Conservation (phyloP, 2,113 vertebrate genomes). For the Megaceryle torquata region DNA sequence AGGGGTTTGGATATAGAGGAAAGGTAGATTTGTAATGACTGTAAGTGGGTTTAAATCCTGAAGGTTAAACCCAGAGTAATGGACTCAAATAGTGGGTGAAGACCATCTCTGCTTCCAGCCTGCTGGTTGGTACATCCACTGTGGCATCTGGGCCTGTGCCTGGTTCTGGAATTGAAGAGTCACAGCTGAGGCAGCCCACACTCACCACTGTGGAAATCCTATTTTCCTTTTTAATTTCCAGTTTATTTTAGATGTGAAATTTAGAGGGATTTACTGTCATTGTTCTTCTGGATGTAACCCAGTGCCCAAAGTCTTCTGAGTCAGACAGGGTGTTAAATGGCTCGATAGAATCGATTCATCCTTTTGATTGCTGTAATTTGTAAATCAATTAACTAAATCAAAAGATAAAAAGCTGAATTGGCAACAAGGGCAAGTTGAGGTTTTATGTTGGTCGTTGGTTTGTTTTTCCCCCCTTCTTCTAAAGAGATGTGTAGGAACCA, state of each 20-base stretch:
- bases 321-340: background rate
- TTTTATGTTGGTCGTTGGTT: background rate
- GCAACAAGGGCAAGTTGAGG: background rate
- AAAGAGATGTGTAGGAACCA: rapidly evolving
- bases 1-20: too few species aligned
- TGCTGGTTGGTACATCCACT: too few species aligned
- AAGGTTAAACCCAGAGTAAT: background rate
- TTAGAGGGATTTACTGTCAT: too few species aligned
- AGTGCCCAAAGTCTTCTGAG: background rate
- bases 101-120: rapidly evolving
- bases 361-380: background rate
- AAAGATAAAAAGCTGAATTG: background rate
- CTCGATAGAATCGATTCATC: background rate
- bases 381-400: background rate
- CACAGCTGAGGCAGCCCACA: background rate
- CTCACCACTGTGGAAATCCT: background rate
- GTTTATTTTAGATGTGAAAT: background rate
- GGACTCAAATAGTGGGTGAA: rapidly evolving
- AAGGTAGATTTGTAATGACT: background rate
- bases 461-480: background rate
- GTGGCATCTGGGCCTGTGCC: background rate
- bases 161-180: background rate
- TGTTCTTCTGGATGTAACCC: rapidly evolving
- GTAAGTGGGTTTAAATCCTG: background rate
- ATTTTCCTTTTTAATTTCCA: background rate